Evolutionary conservation across 2,113 vertebrate species (phyloP).

Genomic region (Podiceps cristatus): DNA sequence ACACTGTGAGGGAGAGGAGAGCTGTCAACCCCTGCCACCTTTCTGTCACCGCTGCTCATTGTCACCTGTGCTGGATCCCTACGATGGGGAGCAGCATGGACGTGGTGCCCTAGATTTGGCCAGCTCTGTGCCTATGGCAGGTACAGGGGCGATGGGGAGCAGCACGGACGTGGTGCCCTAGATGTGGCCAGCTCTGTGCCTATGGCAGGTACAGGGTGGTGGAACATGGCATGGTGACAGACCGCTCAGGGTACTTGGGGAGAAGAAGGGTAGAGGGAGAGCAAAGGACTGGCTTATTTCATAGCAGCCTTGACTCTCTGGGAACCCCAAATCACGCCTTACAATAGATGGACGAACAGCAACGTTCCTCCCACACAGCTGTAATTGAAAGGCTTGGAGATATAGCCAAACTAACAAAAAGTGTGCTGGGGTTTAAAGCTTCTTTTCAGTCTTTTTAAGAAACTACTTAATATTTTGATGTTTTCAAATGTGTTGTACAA

Average conservation of each 20-base stretch:
- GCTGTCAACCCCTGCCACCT: neutral
- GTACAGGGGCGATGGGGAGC: neutral
- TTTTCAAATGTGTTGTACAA: neutral
- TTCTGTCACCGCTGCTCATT: neutral
- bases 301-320: neutral
- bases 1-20: neutral
- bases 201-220: rapidly evolving
- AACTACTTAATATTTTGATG: neutral
- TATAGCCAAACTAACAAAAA: neutral
- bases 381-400: neutral
- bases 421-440: neutral
- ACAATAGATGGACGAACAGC: neutral
- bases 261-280: neutral
- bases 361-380: neutral
- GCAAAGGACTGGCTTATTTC: neutral
- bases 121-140: neutral
- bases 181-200: too few relatives aligned
- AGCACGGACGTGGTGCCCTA: neutral
- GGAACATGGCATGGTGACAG: neutral
- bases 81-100: too few relatives aligned
- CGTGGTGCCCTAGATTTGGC: too few relatives aligned
- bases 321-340: neutral
- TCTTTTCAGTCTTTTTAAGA: neutral
- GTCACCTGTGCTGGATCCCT: neutral
- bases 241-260: rapidly evolving